Percentiles rank a stretch among this genome's conserved stretches.
phyloP scores from a whole-genome alignment of 2,113 vertebrate genomes.

The Chamaea fasciata region DNA sequence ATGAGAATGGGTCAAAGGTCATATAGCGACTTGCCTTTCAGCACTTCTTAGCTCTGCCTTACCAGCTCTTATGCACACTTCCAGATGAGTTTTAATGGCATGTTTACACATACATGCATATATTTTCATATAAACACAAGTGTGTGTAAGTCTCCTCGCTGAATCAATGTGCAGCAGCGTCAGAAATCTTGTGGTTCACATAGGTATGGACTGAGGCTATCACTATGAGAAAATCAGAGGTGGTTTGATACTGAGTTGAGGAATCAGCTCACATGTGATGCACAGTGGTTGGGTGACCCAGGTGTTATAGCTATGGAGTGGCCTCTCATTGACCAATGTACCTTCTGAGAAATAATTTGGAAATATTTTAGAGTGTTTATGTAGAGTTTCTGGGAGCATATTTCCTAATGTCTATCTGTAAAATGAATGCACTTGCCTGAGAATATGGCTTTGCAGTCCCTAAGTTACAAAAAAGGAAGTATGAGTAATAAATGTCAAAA shows the following conservation, averaged over 20 bases:
- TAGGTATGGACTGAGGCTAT: background rate
- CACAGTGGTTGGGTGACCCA: background rate
- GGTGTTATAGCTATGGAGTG: rapidly evolving
- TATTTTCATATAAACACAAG: background rate
- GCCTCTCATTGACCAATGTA: rapidly evolving
- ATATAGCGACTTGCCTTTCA: background rate
- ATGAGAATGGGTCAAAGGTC: background rate
- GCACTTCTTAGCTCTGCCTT: background rate
- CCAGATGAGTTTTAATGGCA: background rate
- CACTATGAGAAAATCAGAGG: rapidly evolving
- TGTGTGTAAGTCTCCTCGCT: rapidly evolving
- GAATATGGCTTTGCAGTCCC: background rate
- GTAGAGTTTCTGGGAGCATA: background rate
- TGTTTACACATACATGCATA: background rate
- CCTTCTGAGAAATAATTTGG: background rate
- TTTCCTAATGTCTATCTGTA: background rate
- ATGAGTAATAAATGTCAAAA: background rate
- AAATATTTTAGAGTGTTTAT: background rate
- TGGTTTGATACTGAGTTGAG: background rate
- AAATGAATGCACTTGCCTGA: background rate
- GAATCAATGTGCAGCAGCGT: background rate
- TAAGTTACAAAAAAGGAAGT: background rate
- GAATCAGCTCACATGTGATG: background rate
- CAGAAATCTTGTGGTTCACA: background rate
- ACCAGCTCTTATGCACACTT: background rate